Percentiles rank a stretch among this genome's conserved stretches.
Evolutionary conservation across 2,113 vertebrate species (phyloP).

Genomic region (Syngnathoides biaculeatus): DNA sequence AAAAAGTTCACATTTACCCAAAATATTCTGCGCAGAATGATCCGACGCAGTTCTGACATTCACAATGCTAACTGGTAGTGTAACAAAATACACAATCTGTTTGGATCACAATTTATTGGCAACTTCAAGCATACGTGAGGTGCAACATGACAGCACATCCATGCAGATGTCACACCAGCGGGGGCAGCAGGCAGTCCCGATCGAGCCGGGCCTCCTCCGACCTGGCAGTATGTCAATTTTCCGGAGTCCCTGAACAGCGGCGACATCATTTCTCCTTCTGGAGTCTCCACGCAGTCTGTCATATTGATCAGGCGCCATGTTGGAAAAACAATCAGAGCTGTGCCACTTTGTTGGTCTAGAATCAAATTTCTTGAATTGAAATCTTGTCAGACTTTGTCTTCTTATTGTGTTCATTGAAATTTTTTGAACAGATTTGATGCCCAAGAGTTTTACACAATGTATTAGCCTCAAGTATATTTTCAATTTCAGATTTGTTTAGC

Average conservation of each 20-base stretch:
- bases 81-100: not conserved
- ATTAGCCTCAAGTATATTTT: not conserved
- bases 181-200: conserved; percentile 32
- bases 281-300: conserved; percentile 32
- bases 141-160: conserved; percentile 44
- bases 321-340: conserved; percentile 56
- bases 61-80: not conserved
- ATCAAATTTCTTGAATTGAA: conserved; percentile 31
- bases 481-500: not conserved
- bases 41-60: not conserved
- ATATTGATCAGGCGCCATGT: conserved; percentile 56
- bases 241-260: conserved; percentile 53
- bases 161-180: conserved; percentile 51
- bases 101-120: conserved; percentile 36
- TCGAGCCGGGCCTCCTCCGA: conserved; percentile 44
- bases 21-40: not conserved
- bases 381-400: not conserved
- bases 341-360: conserved; percentile 51
- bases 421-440: not conserved
- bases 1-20: not conserved
- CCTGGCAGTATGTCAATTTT: conserved; percentile 63
- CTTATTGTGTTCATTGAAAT: not conserved
- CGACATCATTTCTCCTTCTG: conserved; percentile 59
- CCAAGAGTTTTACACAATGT: too few species aligned
- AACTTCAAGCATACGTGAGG: conserved; percentile 35